phyloP scores from a whole-genome alignment of 1,140 invertebrate genomes.

The Temnothorax curvispinosus region DNA sequence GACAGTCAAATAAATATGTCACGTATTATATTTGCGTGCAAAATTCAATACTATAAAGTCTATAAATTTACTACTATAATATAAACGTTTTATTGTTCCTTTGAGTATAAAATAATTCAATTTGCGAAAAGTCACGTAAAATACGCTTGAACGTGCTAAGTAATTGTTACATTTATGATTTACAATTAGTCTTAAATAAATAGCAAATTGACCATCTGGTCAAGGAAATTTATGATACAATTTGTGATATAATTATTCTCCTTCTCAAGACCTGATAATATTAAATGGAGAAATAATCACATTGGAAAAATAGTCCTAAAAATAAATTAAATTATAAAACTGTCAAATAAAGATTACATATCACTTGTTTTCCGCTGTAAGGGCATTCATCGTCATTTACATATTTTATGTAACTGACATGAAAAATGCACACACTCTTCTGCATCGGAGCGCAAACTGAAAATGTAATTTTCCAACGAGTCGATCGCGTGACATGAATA shows the following conservation, averaged over 20 bases:
- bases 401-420: conserved; percentile 19
- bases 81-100: no score
- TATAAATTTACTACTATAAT: no score
- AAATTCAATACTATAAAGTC: no score
- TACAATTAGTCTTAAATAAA: neutral
- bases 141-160: no score
- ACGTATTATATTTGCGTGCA: no score
- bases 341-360: conserved; percentile 15
- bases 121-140: no score
- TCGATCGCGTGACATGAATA: neutral
- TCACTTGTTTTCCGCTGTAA: neutral
- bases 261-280: neutral
- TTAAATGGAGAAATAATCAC: neutral
- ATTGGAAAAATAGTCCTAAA: neutral
- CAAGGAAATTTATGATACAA: neutral
- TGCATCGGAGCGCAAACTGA: neutral
- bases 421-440: neutral
- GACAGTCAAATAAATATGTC: no score
- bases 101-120: no score
- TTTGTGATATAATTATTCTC: neutral
- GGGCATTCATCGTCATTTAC: neutral
- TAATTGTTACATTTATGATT: neutral
- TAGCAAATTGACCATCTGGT: neutral
- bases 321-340: neutral
- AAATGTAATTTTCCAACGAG: conserved; percentile 11